A percentile compares a stretch with the other conserved stretches of the same genome.
These are phyloP conservation scores for Psephotus haematonotus DNA, from an alignment of 2,113 vertebrate genomes.

Conservation along the genomic window DNA sequence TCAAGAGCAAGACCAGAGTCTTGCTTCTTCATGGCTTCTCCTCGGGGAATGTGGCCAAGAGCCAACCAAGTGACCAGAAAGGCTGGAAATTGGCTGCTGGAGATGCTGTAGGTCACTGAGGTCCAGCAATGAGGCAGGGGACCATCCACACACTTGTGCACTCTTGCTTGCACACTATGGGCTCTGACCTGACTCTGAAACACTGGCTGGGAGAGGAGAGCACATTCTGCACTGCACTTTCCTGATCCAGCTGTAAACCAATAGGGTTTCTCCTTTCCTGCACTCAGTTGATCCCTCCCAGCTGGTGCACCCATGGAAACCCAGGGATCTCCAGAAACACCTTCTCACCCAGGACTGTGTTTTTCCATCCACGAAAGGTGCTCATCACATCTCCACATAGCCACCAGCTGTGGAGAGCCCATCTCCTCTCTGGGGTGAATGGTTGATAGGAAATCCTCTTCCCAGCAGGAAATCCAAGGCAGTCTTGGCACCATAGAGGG, in stretches of 20 bases:
- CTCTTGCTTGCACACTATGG: rapidly evolving
- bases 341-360: background rate
- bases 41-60: background rate
- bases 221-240: background rate
- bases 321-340: background rate
- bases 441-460: background rate
- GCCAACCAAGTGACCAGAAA: background rate
- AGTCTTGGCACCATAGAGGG: rapidly evolving
- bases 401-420: rapidly evolving
- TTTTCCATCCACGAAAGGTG: background rate
- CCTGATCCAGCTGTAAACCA: background rate
- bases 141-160: rapidly evolving
- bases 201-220: background rate
- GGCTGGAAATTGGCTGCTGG: background rate
- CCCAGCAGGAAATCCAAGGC: background rate
- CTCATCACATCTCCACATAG: background rate
- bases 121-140: background rate
- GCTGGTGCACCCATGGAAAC: background rate
- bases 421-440: background rate
- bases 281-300: background rate
- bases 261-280: background rate
- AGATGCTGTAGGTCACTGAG: background rate
- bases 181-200: background rate
- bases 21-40: background rate
- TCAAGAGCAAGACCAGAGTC: background rate